Evolutionary conservation across 1,140 invertebrate species (phyloP).

Genomic region (Aphelenchoides besseyi): DNA sequence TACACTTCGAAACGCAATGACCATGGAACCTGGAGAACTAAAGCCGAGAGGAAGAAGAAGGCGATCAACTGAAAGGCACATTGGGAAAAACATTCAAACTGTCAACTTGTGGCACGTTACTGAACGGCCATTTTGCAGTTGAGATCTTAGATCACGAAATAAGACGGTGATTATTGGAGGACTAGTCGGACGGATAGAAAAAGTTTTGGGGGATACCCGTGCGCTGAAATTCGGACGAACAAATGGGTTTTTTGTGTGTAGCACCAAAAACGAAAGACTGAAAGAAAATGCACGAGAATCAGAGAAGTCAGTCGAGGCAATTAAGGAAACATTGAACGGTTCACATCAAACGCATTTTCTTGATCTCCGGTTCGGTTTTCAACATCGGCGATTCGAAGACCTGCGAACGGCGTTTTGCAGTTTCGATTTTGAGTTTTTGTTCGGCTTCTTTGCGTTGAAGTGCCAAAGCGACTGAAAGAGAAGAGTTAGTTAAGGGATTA

Average conservation of each 20-base stretch:
- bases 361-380: conserved; percentile 37
- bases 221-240: conserved; percentile 11
- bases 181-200: too few species aligned
- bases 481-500: conserved; percentile 18
- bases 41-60: background rate
- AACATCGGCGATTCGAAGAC: conserved; percentile 41
- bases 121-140: background rate
- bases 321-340: background rate
- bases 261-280: background rate
- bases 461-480: conserved; percentile 22
- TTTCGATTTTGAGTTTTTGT: conserved; percentile 37
- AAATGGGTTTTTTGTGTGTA: background rate
- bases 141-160: too few species aligned
- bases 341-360: conserved; percentile 35
- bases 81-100: background rate
- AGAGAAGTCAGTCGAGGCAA: background rate
- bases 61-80: background rate
- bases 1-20: background rate
- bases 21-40: background rate
- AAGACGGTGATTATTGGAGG: too few species aligned
- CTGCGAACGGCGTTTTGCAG: conserved; percentile 48
- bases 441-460: conserved; percentile 44
- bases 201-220: too few species aligned
- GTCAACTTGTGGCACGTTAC: background rate
- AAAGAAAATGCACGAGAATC: conserved; percentile 6